Evolutionary conservation across 2,888 invertebrate species (phyloP), one percentile per base, ranked within the genome.

Genomic region (Prostheceraeus crozeri): DNA sequence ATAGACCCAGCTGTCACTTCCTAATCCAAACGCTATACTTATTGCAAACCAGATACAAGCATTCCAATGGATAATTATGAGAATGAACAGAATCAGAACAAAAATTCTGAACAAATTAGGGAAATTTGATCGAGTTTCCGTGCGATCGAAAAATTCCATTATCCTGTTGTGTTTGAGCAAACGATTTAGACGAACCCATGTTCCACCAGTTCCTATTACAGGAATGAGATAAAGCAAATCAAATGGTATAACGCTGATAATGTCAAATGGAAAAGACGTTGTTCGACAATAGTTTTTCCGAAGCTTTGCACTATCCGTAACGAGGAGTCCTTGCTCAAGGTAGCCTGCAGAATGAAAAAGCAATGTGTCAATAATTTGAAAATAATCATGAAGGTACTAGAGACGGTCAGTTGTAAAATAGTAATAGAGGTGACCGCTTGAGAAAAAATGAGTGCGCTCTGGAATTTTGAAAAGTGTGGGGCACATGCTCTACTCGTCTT

Each of bases 91-190:
- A 11, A 75, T 69, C 27, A 76, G 69, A 53, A 71, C 70, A 3
- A 68, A 60, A 70, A 76, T 70, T 27, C 76, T 66, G 63, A 75
- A 77, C 27, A 75, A 68, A 76, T 94, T 91, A 31, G 93, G 93
- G 76, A 85, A 90, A 66, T 87, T 89, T 11, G 90, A 90, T 66
- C 87, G 84, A 1, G 90, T 90, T 78, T 93, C 93, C 16, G 91
- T 91, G 67, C 88, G 83, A 74, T 89, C 88, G 76, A 89, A 89
- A 83, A 89, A 93, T 79, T 90, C 89, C 79, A 84, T 82, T 78
- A 91, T 82, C 67, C 91, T 82, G 64, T 86, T 85, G 67, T 86
- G 77, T 35, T 78, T 71, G 11, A 80, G 62, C 60, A 93, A 80
- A 61, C 93, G 83, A 80, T 93, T 90, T 64, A 89, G 80, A 57